A percentile compares a stretch with the other conserved stretches of the same genome.
These are phyloP conservation scores for Cephalophus harveyi DNA, from an alignment of 2,113 vertebrate genomes.

Conservation along the genomic window DNA sequence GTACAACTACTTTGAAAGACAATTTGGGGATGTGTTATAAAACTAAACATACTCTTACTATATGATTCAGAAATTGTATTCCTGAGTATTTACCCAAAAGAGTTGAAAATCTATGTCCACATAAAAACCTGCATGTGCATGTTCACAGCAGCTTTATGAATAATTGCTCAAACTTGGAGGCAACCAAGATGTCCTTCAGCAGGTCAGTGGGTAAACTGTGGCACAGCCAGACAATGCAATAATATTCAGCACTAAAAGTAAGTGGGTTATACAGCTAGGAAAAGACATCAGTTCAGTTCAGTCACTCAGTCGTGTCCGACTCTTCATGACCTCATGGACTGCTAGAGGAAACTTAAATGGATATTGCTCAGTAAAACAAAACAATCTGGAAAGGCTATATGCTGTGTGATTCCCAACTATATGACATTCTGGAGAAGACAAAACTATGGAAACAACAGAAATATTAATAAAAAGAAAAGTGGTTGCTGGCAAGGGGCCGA, in stretches of 20 bases:
- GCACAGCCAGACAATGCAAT: background rate
- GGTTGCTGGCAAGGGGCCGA: background rate
- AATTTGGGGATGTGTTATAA: background rate
- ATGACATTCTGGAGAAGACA: background rate
- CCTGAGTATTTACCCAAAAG: background rate
- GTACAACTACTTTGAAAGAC: background rate
- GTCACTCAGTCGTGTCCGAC: background rate
- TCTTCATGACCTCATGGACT: rapidly evolving
- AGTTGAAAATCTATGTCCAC: background rate
- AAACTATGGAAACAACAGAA: background rate
- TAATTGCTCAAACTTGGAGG: background rate
- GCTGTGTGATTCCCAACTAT: background rate
- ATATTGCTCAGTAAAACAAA: background rate
- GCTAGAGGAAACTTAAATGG: background rate
- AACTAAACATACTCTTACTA: background rate
- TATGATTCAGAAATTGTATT: background rate
- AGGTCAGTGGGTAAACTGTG: background rate
- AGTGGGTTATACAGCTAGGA: background rate
- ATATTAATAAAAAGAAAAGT: background rate
- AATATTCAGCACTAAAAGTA: background rate
- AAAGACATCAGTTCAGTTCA: background rate
- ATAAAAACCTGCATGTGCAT: background rate
- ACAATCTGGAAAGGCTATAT: background rate
- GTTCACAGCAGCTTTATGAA: background rate
- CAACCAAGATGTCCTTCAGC: background rate